Conservation (phyloP, 2,888 invertebrate species). For the Steinernema carpocapsae region DNA sequence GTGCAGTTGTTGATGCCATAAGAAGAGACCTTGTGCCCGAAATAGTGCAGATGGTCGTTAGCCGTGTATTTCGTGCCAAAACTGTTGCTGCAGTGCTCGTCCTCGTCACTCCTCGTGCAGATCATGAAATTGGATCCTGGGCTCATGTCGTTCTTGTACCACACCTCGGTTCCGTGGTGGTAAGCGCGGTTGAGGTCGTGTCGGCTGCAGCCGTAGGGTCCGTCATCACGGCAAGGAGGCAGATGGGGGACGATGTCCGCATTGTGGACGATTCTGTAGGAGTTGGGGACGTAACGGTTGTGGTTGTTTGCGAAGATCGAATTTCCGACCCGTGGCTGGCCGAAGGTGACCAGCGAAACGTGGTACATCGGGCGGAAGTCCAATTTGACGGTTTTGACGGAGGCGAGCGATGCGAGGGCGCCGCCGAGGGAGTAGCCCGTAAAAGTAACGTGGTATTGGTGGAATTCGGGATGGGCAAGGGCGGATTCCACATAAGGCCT, state of each 20-base stretch:
- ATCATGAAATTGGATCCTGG: constrained; percentile 35
- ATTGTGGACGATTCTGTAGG: constrained; percentile 44
- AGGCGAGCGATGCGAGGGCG: constrained; percentile 43
- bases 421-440: constrained; percentile 48
- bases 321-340: constrained; percentile 50
- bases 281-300: constrained; percentile 38
- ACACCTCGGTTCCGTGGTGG: constrained; percentile 45
- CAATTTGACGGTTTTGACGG: constrained; percentile 39
- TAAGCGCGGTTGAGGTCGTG: constrained; percentile 36
- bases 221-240: constrained; percentile 42
- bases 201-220: constrained; percentile 30
- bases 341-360: constrained; percentile 46
- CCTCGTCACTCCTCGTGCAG: constrained; percentile 39
- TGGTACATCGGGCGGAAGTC: background rate
- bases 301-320: constrained; percentile 44
- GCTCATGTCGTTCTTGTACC: constrained; percentile 42
- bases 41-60: constrained; percentile 41
- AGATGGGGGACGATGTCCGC: constrained; percentile 49
- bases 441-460: constrained; percentile 38
- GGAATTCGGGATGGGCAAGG: constrained; percentile 35
- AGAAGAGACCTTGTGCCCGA: constrained; percentile 31
- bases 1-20: constrained; percentile 21
- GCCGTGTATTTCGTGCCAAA: constrained; percentile 12
- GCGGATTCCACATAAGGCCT: constrained; percentile 40
- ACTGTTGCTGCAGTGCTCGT: constrained; percentile 38